Conservation (phyloP, 1,140 invertebrate genomes). For the Drosophila punjabiensis region DNA sequence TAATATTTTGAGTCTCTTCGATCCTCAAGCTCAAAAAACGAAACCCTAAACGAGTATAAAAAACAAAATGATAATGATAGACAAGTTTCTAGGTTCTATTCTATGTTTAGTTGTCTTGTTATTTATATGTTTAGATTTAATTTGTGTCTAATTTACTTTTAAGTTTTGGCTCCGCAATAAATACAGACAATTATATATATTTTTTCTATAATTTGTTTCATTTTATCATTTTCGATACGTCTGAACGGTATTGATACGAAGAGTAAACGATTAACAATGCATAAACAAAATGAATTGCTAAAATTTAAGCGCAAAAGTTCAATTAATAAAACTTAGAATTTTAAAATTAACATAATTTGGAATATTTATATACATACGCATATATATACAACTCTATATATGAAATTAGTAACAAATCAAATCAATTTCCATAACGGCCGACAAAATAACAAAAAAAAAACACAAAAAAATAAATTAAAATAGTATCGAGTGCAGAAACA, state of each 20-base stretch:
- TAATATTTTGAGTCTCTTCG: slow-evolving; percentile 41
- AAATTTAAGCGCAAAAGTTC: slow-evolving; percentile 79
- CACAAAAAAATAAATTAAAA: slow-evolving; percentile 31
- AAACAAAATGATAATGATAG: slow-evolving; percentile 16
- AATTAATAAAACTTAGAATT: slow-evolving; percentile 83
- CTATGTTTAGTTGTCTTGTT: slow-evolving; percentile 59
- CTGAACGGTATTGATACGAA: slow-evolving; percentile 27
- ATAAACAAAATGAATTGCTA: slow-evolving; percentile 52
- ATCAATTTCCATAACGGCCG: slow-evolving; percentile 60
- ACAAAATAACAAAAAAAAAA: slow-evolving; percentile 30
- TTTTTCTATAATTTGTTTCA: slow-evolving; percentile 51
- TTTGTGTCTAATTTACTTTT: slow-evolving; percentile 54
- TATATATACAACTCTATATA: slow-evolving; percentile 67
- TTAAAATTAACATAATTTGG: slow-evolving; percentile 76
- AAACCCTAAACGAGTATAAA: slow-evolving; percentile 11
- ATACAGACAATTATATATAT: slow-evolving; percentile 48
- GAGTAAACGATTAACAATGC: slow-evolving; percentile 21
- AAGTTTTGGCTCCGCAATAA: slow-evolving; percentile 72
- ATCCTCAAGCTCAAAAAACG: slow-evolving; percentile 41
- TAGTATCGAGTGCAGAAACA: slow-evolving; percentile 41
- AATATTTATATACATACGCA: slow-evolving; percentile 70
- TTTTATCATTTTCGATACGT: slow-evolving; percentile 28
- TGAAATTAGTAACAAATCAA: slow-evolving; percentile 60
- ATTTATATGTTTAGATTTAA: slow-evolving; percentile 55
- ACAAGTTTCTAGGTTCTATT: slow-evolving; percentile 54